These are phyloP conservation scores for Yponomeuta sedellus DNA, from an alignment of 2,888 invertebrate genomes.

Conservation along the genomic window DNA sequence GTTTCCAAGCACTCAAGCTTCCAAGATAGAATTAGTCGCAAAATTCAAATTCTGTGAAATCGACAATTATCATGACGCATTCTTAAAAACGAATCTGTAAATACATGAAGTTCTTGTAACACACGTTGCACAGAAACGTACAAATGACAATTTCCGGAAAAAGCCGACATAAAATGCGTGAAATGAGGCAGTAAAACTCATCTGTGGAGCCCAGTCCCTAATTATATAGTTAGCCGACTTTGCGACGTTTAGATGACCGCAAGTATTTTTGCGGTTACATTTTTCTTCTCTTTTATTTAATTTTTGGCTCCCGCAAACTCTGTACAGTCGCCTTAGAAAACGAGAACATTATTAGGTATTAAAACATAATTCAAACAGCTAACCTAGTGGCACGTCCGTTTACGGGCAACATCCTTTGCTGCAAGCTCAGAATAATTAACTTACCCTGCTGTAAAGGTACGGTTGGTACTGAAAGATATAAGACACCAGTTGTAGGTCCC, in stretches of 20 bases:
- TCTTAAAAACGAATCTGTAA: not conserved
- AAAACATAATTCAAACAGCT: not conserved
- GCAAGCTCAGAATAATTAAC: not conserved
- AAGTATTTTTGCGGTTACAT: conserved; percentile 9
- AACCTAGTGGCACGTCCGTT: not conserved
- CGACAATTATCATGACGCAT: no score
- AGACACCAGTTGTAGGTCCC: not conserved
- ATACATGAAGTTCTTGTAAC: not conserved
- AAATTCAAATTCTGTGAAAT: no score
- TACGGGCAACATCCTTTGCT: not conserved
- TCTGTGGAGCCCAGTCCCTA: conserved; percentile 11
- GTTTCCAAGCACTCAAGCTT: no score
- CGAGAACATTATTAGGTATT: not conserved
- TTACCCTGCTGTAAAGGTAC: not conserved
- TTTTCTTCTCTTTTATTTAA: conserved; percentile 10
- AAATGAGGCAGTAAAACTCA: conserved; percentile 16
- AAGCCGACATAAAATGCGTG: conserved; percentile 4
- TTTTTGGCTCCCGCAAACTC: conserved; percentile 2
- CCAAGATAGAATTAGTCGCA: no score
- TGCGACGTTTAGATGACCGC: conserved; percentile 9
- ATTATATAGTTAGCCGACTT: conserved; percentile 15
- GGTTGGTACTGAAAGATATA: not conserved
- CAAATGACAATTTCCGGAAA: conserved; percentile 2
- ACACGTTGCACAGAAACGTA: not conserved
- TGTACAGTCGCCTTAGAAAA: not conserved